These are phyloP conservation scores for Drosophila orena DNA, from an alignment of 1,140 invertebrate genomes.

Conservation along the genomic window DNA sequence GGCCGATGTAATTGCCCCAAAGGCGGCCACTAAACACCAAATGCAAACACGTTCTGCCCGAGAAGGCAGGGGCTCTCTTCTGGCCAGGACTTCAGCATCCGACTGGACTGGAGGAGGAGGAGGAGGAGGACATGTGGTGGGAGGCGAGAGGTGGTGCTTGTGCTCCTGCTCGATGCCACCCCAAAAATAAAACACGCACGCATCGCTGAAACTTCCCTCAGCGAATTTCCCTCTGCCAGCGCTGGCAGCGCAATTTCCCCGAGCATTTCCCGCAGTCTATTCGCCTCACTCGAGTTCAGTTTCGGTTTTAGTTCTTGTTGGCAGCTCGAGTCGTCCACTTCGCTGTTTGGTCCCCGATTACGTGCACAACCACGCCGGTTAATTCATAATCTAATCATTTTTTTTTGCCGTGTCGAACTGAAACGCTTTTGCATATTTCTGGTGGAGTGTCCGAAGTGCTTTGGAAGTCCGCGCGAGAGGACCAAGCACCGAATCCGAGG, in stretches of 20 bases:
- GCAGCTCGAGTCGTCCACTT: slow-evolving; percentile 36
- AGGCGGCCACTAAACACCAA: background rate
- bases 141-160: background rate
- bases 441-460: background rate
- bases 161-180: slow-evolving; percentile 22
- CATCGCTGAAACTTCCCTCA: slow-evolving; percentile 41
- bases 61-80: background rate
- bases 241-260: slow-evolving; percentile 11
- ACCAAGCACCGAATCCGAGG: background rate
- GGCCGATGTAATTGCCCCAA: slow-evolving; percentile 1
- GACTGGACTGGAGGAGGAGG: background rate
- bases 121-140: background rate
- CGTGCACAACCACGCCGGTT: background rate
- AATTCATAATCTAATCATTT: background rate
- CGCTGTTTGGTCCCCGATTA: background rate
- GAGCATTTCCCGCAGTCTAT: slow-evolving; percentile 33
- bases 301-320: slow-evolving; percentile 39
- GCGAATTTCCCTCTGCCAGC: slow-evolving; percentile 34
- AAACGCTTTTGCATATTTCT: background rate
- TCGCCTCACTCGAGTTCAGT: slow-evolving; percentile 21
- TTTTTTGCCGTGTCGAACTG: slow-evolving; percentile 11
- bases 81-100: background rate
- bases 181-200: slow-evolving; percentile 44
- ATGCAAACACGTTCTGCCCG: background rate
- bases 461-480: background rate